Evolutionary conservation across 1,140 invertebrate species (phyloP).

Genomic region (Aphaenogaster floridana): DNA sequence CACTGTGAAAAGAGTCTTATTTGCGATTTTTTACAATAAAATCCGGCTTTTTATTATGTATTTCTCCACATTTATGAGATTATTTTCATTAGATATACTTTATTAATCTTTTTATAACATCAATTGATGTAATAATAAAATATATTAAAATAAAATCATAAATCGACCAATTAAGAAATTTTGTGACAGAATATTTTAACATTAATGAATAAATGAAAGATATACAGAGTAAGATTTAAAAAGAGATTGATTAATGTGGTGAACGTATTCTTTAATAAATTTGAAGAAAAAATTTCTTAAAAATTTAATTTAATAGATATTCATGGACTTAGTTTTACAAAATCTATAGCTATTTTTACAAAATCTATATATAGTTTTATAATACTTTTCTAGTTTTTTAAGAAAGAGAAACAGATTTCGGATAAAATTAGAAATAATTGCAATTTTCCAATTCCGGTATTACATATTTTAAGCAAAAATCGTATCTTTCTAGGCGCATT

Average conservation of each 20-base stretch:
- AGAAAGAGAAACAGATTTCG: not conserved
- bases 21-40: not conserved
- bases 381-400: not conserved
- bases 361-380: not conserved
- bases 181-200: not conserved
- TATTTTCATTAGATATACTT: not conserved
- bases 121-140: not conserved
- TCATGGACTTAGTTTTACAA: not conserved
- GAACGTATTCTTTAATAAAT: not conserved
- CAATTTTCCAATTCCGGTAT: not conserved
- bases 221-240: not conserved
- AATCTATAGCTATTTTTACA: not conserved
- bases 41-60: not conserved
- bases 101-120: not conserved
- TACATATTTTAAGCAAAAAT: not conserved
- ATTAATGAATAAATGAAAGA: not conserved
- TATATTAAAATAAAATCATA: not conserved
- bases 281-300: not conserved
- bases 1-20: not conserved
- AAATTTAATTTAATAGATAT: slow-evolving; percentile 2
- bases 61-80: not conserved
- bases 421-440: not conserved
- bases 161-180: not conserved
- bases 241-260: not conserved
- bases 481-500: not conserved